These are phyloP conservation scores for Ophion slaviceki DNA, from an alignment of 2,888 invertebrate species.

Conservation along the genomic window DNA sequence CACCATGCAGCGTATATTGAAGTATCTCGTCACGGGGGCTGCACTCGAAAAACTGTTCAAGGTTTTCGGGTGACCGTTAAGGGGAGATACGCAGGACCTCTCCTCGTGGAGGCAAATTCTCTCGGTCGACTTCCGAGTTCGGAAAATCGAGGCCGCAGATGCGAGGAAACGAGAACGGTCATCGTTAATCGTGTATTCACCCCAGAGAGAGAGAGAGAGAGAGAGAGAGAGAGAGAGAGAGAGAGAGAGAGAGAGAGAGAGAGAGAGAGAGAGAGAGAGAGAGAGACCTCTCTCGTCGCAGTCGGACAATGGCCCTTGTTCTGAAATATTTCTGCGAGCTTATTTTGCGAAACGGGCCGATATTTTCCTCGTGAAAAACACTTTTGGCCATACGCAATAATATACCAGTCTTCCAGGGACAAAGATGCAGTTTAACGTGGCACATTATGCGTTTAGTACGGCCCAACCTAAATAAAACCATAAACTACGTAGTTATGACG, in stretches of 20 bases:
- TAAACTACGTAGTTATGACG: constrained; percentile 75
- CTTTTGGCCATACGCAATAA: constrained; percentile 70
- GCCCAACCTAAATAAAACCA: constrained; percentile 79
- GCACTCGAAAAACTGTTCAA: constrained; percentile 42
- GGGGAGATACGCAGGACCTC: constrained; percentile 54
- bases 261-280: background rate
- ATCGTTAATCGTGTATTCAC: constrained; percentile 28
- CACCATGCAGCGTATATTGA: background rate
- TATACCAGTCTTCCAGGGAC: constrained; percentile 79
- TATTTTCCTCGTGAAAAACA: constrained; percentile 33
- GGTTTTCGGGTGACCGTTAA: constrained; percentile 30
- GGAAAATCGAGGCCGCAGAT: constrained; percentile 69
- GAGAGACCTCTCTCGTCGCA: constrained; percentile 3
- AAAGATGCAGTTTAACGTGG: constrained; percentile 77
- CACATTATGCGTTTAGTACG: constrained; percentile 77
- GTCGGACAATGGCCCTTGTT: constrained; percentile 22
- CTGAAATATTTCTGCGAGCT: constrained; percentile 36
- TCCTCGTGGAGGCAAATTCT: constrained; percentile 68
- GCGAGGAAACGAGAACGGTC: constrained; percentile 64
- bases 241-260: background rate
- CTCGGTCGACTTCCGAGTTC: constrained; percentile 65
- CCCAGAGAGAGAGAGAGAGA: background rate
- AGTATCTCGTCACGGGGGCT: constrained; percentile 10
- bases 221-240: constrained; percentile 2
- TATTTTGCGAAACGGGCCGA: constrained; percentile 53